These are phyloP conservation scores for Sinocyclocheilus maitianheensis DNA, from an alignment of 2,113 vertebrate species.

Conservation along the genomic window DNA sequence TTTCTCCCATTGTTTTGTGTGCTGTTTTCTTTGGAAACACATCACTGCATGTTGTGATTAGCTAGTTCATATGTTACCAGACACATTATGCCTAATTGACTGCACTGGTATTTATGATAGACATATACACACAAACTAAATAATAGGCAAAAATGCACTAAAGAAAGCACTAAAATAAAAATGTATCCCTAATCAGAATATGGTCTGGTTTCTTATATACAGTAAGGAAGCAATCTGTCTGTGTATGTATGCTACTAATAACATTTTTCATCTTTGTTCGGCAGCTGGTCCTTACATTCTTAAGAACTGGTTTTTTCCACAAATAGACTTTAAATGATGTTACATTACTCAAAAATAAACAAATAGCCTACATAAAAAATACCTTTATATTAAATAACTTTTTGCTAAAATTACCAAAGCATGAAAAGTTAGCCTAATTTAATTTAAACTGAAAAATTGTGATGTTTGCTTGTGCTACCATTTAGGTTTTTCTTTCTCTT, in stretches of 20 bases:
- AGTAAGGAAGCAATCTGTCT: neutral
- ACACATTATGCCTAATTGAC: conserved; percentile 19
- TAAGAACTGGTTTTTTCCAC: neutral
- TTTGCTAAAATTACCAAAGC: neutral
- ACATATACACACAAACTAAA: neutral
- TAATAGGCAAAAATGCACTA: neutral
- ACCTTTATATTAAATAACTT: too few species aligned
- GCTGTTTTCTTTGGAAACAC: conserved; percentile 1
- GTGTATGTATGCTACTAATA: neutral
- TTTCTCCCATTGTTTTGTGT: conserved; percentile 19
- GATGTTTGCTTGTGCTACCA: neutral
- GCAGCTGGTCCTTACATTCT: neutral
- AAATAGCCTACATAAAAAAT: neutral
- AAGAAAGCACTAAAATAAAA: conserved; percentile 6
- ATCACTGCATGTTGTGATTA: conserved; percentile 1
- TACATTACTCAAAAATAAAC: neutral
- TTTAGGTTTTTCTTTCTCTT: neutral
- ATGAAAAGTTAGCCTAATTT: neutral
- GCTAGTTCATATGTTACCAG: neutral
- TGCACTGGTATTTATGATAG: conserved; percentile 5
- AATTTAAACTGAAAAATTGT: too few species aligned
- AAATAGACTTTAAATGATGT: neutral
- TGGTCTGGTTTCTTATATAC: conserved; percentile 19
- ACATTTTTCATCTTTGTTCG: neutral
- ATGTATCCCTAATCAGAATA: neutral